Base-by-base conservation (phyloP, 2,888 invertebrate genomes). In the Lycocerus yunnanus region DNA sequence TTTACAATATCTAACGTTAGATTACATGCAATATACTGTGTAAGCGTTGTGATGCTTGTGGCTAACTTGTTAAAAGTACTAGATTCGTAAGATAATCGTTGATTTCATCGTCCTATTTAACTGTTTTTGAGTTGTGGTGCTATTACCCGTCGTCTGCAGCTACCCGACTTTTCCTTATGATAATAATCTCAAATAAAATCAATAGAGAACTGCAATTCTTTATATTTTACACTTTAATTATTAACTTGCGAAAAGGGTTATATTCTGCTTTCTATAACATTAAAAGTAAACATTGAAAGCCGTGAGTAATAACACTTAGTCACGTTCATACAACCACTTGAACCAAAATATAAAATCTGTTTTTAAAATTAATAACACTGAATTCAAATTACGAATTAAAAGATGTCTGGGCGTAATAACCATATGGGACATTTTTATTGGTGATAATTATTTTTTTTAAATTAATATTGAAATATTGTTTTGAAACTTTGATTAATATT, bases 261-360 rank as follows among this genome's bases (percentile, higher is more conserved):
- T 60, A 71, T 67, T 66, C 43, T 63, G 73, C 69, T 75, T 75
- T 73, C 78, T 78, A 81, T 80, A 81, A 79, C 77, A 80, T 74
- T 73, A 72, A 78, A 69, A 71, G 80, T 77, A 81, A 81, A 81
- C 78, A 81, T 74, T 81, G 79, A 80, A 81, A 81, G 81, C 81
- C 77, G 78, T 75, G 77, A 79, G 70, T 66, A 27, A 69, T 68
- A 74, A 78, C 78, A 79, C 75, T 79, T 71, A 72, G 77, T 81
- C 81, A 81, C 81, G 81, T 81, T 78, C 72, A 70, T 67, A 66
- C 58, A 16, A 63, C 61, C 61, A 63, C 61, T 63, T 63, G 18
- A 18, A 20, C 16, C 18, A 18, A 63, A n/a, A 63, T 63, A 18
- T 16, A 63, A 63, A 63, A 63, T 20, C 61, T 18, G 18, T n/a